phyloP scores from a whole-genome alignment of 2,113 vertebrate genomes.

The Bubalus kerabau region DNA sequence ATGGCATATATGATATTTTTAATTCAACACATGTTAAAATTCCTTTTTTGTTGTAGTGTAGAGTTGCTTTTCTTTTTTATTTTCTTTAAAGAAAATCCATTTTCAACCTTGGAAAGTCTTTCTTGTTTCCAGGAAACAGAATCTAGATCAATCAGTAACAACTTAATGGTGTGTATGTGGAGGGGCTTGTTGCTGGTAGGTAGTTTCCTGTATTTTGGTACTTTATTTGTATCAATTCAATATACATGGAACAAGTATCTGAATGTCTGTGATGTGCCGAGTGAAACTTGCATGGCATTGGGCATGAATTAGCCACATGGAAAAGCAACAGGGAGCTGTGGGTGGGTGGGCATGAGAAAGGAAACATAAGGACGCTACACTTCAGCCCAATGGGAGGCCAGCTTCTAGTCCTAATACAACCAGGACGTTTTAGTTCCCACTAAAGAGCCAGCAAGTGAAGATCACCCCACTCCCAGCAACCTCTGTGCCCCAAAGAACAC shows the following conservation, averaged over 20 bases:
- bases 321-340: background rate
- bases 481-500: background rate
- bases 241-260: background rate
- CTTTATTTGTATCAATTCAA: background rate
- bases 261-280: background rate
- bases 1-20: background rate
- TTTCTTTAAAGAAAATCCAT: background rate
- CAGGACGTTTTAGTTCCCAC: background rate
- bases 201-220: background rate
- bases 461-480: background rate
- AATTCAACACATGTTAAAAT: background rate
- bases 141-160: background rate
- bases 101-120: slow-evolving; percentile 13
- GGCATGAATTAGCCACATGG: background rate
- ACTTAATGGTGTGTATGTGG: background rate
- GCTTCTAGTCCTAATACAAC: background rate
- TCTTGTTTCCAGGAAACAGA: slow-evolving; percentile 28
- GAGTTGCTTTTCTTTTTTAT: slow-evolving; percentile 9
- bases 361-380: background rate
- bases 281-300: background rate
- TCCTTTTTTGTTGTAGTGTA: background rate
- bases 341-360: background rate
- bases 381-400: background rate
- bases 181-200: background rate
- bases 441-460: background rate